A percentile compares a stretch with the other conserved stretches of the same genome.
Evolutionary conservation across 2,113 vertebrate species (phyloP).

Genomic region (Ariopsis seemanni): DNA sequence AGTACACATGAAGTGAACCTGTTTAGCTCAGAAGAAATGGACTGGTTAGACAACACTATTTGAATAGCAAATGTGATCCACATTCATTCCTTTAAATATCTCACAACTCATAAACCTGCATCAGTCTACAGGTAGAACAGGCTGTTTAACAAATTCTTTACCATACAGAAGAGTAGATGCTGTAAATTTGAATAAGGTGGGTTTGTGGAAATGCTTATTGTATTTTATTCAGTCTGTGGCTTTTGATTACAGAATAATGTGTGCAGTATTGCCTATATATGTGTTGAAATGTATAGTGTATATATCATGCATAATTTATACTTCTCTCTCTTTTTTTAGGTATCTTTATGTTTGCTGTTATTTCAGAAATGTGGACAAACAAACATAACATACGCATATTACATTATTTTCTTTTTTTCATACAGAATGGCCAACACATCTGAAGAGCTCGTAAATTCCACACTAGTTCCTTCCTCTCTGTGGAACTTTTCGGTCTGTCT

Average conservation of each 20-base stretch:
- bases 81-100: neutral
- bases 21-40: neutral
- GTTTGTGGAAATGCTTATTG: neutral
- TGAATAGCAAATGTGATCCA: constrained; percentile 20
- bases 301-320: too few relatives aligned
- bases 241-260: too few relatives aligned
- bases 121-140: neutral
- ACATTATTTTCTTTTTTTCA: neutral
- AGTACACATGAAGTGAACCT: neutral
- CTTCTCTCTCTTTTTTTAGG: neutral
- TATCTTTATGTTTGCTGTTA: neutral
- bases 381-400: neutral
- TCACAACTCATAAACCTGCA: neutral
- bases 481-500: neutral
- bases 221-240: neutral
- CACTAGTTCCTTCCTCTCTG: neutral
- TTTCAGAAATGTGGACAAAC: neutral
- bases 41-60: neutral
- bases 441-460: neutral
- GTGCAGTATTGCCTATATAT: too few relatives aligned
- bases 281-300: too few relatives aligned
- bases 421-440: neutral
- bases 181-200: neutral
- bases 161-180: neutral
- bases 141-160: neutral